Conservation (phyloP, 2,888 invertebrate genomes). For the Idaea straminata region DNA sequence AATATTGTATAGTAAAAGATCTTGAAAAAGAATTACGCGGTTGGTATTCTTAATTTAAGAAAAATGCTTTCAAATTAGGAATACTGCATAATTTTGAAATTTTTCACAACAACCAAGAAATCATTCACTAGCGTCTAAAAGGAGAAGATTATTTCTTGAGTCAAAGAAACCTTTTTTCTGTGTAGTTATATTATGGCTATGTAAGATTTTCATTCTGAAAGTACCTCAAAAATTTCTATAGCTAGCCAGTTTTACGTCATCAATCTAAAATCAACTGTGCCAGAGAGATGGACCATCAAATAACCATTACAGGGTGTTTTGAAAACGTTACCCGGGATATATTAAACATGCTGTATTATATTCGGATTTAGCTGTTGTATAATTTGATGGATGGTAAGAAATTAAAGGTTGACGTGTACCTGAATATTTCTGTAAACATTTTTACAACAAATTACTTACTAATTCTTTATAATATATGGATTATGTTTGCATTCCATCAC, state of each 20-base stretch:
- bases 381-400: background rate
- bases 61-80: no score
- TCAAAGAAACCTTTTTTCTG: no score
- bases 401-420: background rate
- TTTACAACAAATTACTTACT: background rate
- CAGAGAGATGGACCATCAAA: constrained; percentile 46
- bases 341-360: constrained; percentile 1
- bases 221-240: background rate
- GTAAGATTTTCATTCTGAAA: background rate
- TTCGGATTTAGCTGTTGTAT: background rate
- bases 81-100: no score
- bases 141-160: no score
- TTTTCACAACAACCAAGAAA: no score
- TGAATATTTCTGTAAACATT: background rate
- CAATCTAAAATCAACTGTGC: constrained; percentile 54
- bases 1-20: no score
- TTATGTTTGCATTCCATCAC: no score
- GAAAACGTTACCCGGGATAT: constrained; percentile 11
- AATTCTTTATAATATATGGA: no score
- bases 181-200: no score
- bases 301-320: constrained; percentile 46
- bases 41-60: no score
- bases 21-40: no score
- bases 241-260: constrained; percentile 38
- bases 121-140: no score